Evolutionary conservation across 1,140 invertebrate genomes (phyloP), one percentile per base, ranked within the genome.

Genomic region (Drosophila sturtevanti): DNA sequence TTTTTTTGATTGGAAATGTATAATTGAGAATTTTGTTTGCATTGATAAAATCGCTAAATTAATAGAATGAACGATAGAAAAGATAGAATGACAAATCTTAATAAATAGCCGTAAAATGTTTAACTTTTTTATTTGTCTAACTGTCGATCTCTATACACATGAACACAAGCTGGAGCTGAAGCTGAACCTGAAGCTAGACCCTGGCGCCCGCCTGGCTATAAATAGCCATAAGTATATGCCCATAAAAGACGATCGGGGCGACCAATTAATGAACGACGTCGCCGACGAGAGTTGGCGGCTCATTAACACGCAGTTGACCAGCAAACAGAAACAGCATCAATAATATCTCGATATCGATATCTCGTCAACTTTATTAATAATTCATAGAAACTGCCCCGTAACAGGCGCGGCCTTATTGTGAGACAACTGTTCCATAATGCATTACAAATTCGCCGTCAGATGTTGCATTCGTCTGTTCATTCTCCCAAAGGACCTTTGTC

Each of bases 231-330:
- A 58, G 52, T 58, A 27, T 35, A 77, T 86, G 81, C 59, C 81
- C 81, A 87, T 86, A 86, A 82, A 86, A 61, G 81, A 68, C 68
- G 60, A 65, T 64, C 59, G 68, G 68, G 48, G 56, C 55, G 79
- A 76, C 79, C 82, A 81, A 86, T 86, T 86, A 87, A 79, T 87
- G 82, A 48, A 21, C 41, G 41, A 48, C 81, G 78, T 86, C 81
- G 74, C 70, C 78, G 75, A 66, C 81, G 82, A 86, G 81, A 86
- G 81, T 78, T 85, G 74, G 75, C 82, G 82, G 82, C 82, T 86
- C 82, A 86, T 86, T 86, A 86, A 87, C 82, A 87, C 82, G 82
- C 82, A 82, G 82, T 87, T 87, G 71, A 56, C 55, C 72, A 52
- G 41, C 54, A 75, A 48, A 14, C 14, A 5, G n/a, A n/a, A n/a